Evolutionary conservation across 2,888 invertebrate species (phyloP).

Genomic region (Notodonta ziczac): DNA sequence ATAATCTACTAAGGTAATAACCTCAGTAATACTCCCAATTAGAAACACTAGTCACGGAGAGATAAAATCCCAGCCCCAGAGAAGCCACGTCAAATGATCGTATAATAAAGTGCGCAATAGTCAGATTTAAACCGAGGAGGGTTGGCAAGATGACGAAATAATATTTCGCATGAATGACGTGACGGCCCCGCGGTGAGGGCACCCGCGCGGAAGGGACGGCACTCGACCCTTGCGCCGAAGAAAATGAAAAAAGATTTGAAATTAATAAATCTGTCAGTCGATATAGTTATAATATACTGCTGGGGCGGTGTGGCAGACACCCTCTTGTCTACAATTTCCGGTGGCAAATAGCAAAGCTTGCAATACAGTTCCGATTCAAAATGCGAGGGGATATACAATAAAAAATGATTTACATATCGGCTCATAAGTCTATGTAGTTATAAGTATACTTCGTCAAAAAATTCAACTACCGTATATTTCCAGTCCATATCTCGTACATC

Average conservation of each 20-base stretch:
- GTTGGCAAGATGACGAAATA: slow-evolving; percentile 62
- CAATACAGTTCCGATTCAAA: not conserved
- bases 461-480: no score
- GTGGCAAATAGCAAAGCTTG: not conserved
- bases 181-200: slow-evolving; percentile 53
- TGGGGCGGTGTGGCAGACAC: not conserved
- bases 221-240: slow-evolving; percentile 39
- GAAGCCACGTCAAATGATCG: slow-evolving; percentile 44
- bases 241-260: slow-evolving; percentile 37
- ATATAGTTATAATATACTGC: not conserved
- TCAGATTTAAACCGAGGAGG: slow-evolving; percentile 58
- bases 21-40: not conserved
- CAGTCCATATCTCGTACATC: not conserved
- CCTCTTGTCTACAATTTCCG: not conserved
- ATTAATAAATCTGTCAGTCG: slow-evolving; percentile 39
- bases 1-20: no score
- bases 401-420: no score
- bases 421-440: not conserved
- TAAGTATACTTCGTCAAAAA: no score
- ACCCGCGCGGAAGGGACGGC: slow-evolving; percentile 57
- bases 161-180: slow-evolving; percentile 62
- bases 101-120: slow-evolving; percentile 67
- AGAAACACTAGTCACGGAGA: not conserved
- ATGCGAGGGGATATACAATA: not conserved
- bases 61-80: slow-evolving; percentile 22